Evolutionary conservation across 2,888 invertebrate genomes (phyloP).

Genomic region (Lasioglossum calceatum): DNA sequence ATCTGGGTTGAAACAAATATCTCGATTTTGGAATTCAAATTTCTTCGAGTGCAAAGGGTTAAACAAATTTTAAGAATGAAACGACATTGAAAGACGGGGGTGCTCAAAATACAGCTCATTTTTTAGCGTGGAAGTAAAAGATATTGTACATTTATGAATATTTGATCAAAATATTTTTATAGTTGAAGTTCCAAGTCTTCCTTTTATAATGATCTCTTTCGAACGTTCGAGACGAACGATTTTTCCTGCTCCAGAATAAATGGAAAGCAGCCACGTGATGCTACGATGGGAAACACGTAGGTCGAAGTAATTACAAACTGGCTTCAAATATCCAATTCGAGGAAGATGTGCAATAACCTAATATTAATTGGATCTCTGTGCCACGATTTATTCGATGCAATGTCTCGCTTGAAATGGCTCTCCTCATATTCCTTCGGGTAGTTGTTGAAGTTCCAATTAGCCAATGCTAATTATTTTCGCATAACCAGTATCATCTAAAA

Average conservation of each 20-base stretch:
- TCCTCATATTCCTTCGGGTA: background rate
- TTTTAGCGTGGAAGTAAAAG: too few relatives aligned
- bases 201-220: too few relatives aligned
- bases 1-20: too few relatives aligned
- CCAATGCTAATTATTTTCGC: background rate
- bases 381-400: background rate
- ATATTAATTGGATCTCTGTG: background rate
- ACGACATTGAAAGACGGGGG: too few relatives aligned
- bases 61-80: too few relatives aligned
- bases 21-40: too few relatives aligned
- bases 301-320: conserved; percentile 2
- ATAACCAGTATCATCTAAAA: background rate
- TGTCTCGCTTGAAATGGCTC: background rate
- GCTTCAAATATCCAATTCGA: background rate
- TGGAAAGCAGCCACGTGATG: background rate
- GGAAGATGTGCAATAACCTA: background rate
- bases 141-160: too few relatives aligned
- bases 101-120: too few relatives aligned
- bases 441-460: background rate
- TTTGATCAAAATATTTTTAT: too few relatives aligned
- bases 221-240: too few relatives aligned
- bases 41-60: too few relatives aligned
- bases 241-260: background rate
- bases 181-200: too few relatives aligned
- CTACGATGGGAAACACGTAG: background rate